Conservation (phyloP, 2,888 invertebrate genomes). For the Phragmatobia fuliginosa region DNA sequence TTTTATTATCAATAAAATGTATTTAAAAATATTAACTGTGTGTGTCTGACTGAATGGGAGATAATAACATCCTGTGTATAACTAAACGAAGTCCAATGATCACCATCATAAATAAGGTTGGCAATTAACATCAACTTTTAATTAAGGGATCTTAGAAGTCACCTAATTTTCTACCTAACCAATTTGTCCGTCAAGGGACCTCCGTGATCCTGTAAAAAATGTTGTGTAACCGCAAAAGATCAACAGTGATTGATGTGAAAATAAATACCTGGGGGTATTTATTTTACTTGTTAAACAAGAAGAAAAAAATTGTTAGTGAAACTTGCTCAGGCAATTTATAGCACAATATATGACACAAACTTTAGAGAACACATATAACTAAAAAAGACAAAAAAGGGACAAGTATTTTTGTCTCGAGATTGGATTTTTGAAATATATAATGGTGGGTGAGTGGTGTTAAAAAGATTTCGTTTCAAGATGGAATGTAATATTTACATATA, state of each 20-base stretch:
- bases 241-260: not conserved
- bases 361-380: not conserved
- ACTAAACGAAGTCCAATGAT: not conserved
- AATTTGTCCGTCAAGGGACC: too few relatives aligned
- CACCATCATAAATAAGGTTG: not conserved
- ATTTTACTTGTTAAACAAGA: not conserved
- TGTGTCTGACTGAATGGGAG: conserved; percentile 21
- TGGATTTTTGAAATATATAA: not conserved
- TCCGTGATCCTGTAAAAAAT: not conserved
- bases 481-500: not conserved
- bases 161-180: not conserved
- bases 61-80: conserved; percentile 6
- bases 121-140: not conserved
- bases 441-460: not conserved
- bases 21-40: conserved; percentile 42
- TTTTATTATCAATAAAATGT: conserved; percentile 74
- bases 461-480: not conserved
- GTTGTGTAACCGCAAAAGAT: not conserved
- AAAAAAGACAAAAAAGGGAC: not conserved
- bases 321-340: not conserved
- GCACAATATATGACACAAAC: not conserved
- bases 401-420: not conserved
- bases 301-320: not conserved
- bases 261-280: not conserved
- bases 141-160: too few relatives aligned